Evolutionary conservation across 2,113 vertebrate species (phyloP), one percentile per base, ranked within the genome.

Genomic region (Psilopogon haemacephalus): DNA sequence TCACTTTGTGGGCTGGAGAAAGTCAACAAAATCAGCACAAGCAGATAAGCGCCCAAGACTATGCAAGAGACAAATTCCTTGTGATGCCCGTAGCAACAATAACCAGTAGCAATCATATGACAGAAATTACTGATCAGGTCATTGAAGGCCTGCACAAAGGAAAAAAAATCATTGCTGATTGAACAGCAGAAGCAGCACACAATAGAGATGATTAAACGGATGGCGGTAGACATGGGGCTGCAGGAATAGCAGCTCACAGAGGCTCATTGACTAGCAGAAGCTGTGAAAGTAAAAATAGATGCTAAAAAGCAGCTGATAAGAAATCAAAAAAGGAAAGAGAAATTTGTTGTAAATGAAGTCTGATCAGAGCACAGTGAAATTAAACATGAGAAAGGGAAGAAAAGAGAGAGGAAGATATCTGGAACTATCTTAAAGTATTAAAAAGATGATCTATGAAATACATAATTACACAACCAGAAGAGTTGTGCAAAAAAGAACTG

Each of bases 181-280:
- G 85, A 95, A 94, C 12, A 96, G 86, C 86, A 94, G 75, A 79
- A 88, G 68, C 58, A 82, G 84, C 82, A 88, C 59, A 80, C 94
- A 96, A 96, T 95, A 80, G 94, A 69, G 68, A 94, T 96, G 94
- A 97, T 92, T 96, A 89, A 92, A 89, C 0, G n/a, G 80, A 92
- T 86, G 62, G 78, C 87, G 85, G 77, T 78, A 93, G 88, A 95
- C 93, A 82, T 40, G 65, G 71, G 64, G 71, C 71, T 91, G 68
- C 78, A 94, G 82, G 82, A 96, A 96, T 89, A 96, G 89, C 75
- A 94, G 27, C 78, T 94, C 79, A 23, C 72, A 73, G 88, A 82
- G 73, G 90, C 93, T 92, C 75, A 65, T 55, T 90, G 80, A 91
- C 88, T 91, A 88, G 65, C 67, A 93, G 88, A 92, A 89, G 85